These are phyloP conservation scores for Lordiphosa collinella DNA, from an alignment of 1,140 invertebrate genomes.

Conservation along the genomic window DNA sequence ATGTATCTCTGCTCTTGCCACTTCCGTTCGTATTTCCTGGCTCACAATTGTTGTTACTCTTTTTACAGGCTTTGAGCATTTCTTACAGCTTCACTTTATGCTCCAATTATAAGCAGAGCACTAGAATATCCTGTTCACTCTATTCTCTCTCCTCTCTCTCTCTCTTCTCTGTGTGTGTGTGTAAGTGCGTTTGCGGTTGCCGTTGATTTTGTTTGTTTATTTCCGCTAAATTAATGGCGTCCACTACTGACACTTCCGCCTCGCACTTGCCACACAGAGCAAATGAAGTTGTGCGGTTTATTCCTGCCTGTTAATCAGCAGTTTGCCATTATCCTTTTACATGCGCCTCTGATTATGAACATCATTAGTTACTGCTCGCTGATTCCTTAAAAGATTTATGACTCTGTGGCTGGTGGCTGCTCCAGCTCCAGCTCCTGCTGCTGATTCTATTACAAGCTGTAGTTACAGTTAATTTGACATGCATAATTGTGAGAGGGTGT, in stretches of 20 bases:
- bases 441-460: constrained; percentile 44
- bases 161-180: neutral
- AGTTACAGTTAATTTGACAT: constrained; percentile 69
- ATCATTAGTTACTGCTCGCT: constrained; percentile 71
- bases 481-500: constrained; percentile 51
- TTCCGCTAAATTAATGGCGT: constrained; percentile 76
- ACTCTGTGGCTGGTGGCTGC: constrained; percentile 26
- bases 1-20: constrained; percentile 48
- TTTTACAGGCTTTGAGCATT: constrained; percentile 58
- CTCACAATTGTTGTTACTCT: constrained; percentile 29
- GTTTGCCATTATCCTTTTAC: constrained; percentile 67
- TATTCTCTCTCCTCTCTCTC: neutral
- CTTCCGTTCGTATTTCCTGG: constrained; percentile 40
- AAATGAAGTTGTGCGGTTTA: constrained; percentile 55
- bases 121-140: constrained; percentile 61
- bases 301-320: constrained; percentile 53
- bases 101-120: constrained; percentile 73
- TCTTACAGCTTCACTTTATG: constrained; percentile 70
- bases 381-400: constrained; percentile 65
- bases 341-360: constrained; percentile 74
- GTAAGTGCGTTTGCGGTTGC: constrained; percentile 41
- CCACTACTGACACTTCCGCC: constrained; percentile 68
- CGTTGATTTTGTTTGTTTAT: constrained; percentile 72
- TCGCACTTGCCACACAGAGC: constrained; percentile 19
- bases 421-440: neutral